Conservation (phyloP, 2,113 vertebrate species). For the Pelodiscus sinensis region DNA sequence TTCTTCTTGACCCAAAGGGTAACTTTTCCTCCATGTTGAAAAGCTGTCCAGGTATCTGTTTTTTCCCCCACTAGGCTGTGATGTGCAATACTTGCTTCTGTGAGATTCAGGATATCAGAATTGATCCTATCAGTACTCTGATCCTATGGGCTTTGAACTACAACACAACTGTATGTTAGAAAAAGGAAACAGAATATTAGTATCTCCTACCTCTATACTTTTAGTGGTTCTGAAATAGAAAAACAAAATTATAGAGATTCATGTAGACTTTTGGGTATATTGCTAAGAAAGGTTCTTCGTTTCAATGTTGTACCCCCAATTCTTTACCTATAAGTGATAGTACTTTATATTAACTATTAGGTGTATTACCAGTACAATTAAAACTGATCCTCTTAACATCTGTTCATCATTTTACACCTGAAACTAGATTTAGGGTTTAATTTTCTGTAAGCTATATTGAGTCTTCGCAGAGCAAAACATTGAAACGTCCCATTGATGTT, state of each 20-base stretch:
- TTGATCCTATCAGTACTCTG: conserved; percentile 33
- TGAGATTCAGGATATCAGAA: neutral
- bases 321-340: neutral
- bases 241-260: neutral
- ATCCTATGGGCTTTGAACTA: neutral
- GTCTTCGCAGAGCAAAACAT: conserved; percentile 29
- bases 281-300: neutral
- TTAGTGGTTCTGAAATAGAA: conserved; percentile 38
- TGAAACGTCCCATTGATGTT: conserved; percentile 19
- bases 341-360: neutral
- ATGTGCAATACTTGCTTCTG: conserved; percentile 20
- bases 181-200: neutral
- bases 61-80: conserved; percentile 15
- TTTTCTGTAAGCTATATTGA: conserved; percentile 3
- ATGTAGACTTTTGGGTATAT: neutral
- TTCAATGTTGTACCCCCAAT: neutral
- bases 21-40: accelerated
- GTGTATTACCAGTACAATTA: conserved; percentile 11
- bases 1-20: neutral
- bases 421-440: neutral
- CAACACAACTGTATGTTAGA: neutral
- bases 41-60: neutral
- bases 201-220: neutral
- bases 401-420: neutral
- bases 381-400: neutral